These are phyloP conservation scores for Lasioglossum oenotherae DNA, from an alignment of 2,888 invertebrate genomes.

Conservation along the genomic window DNA sequence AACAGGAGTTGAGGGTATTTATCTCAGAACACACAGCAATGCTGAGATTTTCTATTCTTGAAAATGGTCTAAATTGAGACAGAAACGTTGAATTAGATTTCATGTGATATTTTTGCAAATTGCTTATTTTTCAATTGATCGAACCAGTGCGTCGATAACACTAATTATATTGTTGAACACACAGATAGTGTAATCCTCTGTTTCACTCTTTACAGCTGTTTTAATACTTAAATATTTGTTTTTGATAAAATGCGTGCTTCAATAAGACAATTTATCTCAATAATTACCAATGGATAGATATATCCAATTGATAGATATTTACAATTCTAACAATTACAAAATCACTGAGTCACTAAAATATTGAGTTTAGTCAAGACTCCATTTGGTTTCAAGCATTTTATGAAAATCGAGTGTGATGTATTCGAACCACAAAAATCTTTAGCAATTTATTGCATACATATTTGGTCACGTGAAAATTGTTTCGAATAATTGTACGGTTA, in stretches of 20 bases:
- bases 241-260: background rate
- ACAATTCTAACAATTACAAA: background rate
- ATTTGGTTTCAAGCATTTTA: background rate
- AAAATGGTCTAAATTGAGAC: too few relatives aligned
- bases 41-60: too few relatives aligned
- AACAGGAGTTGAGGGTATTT: constrained; percentile 90
- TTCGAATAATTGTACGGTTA: background rate
- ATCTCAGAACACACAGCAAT: too few relatives aligned
- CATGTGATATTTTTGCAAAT: too few relatives aligned
- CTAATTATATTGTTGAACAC: too few relatives aligned
- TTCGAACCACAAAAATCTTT: background rate
- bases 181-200: background rate
- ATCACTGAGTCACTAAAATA: background rate
- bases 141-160: too few relatives aligned
- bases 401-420: background rate
- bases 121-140: too few relatives aligned
- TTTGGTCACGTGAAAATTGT: background rate
- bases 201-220: background rate
- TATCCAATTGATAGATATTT: too few relatives aligned
- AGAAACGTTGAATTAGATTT: too few relatives aligned
- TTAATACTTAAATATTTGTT: background rate
- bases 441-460: background rate
- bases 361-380: background rate
- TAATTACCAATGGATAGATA: background rate
- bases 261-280: background rate